Evolutionary conservation across 2,113 vertebrate species (phyloP), one percentile per base, ranked within the genome.

Genomic region (Kryptolebias marmoratus): DNA sequence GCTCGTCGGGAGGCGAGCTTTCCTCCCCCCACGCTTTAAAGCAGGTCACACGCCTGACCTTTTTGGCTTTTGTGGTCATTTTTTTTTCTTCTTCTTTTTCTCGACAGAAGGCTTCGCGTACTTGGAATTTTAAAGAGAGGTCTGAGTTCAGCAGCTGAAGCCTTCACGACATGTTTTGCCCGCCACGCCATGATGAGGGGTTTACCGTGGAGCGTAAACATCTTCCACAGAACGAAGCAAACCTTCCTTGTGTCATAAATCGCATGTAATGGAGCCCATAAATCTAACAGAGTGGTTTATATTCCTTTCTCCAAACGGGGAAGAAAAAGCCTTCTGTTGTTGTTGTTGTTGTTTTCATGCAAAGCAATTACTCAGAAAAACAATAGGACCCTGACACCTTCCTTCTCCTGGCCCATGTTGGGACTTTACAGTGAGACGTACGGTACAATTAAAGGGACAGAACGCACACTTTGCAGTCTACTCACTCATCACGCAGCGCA

Each of bases 1-100:
- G 62, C 75, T 69, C 14, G 15, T 47, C 77, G 14, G 52, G 61
- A 13, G 67, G 56, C 55, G 32, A 39, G 52, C 77, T 87, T 83
- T 90, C 79, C 86, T 90, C 90, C 78, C 82, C 89, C 87, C 81
- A 91, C 70, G 88, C 86, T 80, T 22, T 84, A 77, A 86, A 74
- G 73, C 84, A 64, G 82, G 59, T 87, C 88, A 84, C 76, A 82
- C 80, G 81, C 31, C 60, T 5, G 68, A 65, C 73, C 47, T 44
- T 72, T 68, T 59, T 64, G 77, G 45, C 58, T 62, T 58, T 64
- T 66, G 54, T 65, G 61, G 64, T 59, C 78, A 77, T 82, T 71
- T 82, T 36, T 36, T 7, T 36, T 36, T 36, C 32, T 36, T 36
- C 7, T 36, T 36, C 1, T 42, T 9, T 42, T 42, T 42, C 10